Base-by-base conservation (phyloP, 2,888 invertebrate genomes). In the Aporophyla lueneburgensis region DNA sequence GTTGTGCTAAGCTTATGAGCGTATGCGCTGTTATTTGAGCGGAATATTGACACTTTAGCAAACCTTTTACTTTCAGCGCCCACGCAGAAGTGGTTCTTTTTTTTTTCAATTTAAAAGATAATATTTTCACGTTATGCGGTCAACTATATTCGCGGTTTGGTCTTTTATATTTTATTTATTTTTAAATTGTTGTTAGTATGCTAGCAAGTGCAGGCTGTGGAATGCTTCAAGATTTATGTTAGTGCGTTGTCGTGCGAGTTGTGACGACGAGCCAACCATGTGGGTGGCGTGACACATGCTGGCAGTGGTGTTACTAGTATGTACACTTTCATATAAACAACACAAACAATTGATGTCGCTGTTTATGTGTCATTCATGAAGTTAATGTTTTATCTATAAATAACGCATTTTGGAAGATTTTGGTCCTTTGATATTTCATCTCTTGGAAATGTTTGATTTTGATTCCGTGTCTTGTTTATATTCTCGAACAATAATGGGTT, bases 171-270 rank as follows among this genome's bases (percentile, higher is more conserved):
- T 62, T 61, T 72, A 86, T 86, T 84, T 80, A 84, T 65, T 46
- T 68, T 71, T 19, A 62, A 80, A 73, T 78, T 69, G 74, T 86
- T 76, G 67, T 84, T 84, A 79, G 77, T 80, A 77, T 75, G 88
- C 86, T 89, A 89, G 88, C 84, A 77, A 85, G 62, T 54, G 66
- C 79, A 83, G 86, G 90, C 89, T 91, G 91, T 91, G 91, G 86
- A 83, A 86, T 76, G 84, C 87, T 89, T 87, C 74, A 71, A 71
- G 67, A 61, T 72, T 72, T 63, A 54, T 46, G 24, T 74, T 46
- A 63, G 53, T 83, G 56, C 59, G 51, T 54, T 67, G 58, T 53
- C 40, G 62, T 19, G 16, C 63, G n/a, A 12, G 33, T 21, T n/a
- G 49, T 19, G 33, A 51, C 24, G 43, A 49, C 12, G 63, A 77